A percentile compares a stretch with the other conserved stretches of the same genome.
Conservation (phyloP, 2,888 invertebrate genomes). For the Ptilodon capucinus region DNA sequence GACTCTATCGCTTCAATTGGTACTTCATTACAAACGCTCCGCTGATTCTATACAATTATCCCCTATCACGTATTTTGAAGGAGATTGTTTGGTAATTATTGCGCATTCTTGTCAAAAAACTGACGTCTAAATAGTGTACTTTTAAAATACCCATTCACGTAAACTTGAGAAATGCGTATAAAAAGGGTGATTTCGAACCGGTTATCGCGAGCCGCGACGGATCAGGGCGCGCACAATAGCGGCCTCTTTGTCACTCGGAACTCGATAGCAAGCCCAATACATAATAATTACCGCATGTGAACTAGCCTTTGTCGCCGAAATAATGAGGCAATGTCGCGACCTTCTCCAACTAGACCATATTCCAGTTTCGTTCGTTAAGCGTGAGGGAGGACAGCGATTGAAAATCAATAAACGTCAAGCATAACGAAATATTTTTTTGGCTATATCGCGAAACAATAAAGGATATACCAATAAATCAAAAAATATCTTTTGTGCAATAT, state of each 20-base stretch:
- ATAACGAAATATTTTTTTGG: slow-evolving; percentile 57
- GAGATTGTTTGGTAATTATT: slow-evolving; percentile 14
- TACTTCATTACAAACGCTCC: slow-evolving; percentile 49
- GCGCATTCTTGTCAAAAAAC: slow-evolving; percentile 13
- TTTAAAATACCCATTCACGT: slow-evolving; percentile 40
- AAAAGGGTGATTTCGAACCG: slow-evolving; percentile 63
- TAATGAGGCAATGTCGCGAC: slow-evolving; percentile 68
- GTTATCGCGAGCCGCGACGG: slow-evolving; percentile 48
- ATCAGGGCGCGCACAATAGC: slow-evolving; percentile 55
- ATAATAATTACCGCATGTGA: slow-evolving; percentile 65
- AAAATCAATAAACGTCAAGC: slow-evolving; percentile 58
- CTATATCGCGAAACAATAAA: slow-evolving; percentile 57
- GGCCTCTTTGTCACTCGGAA: slow-evolving; percentile 50
- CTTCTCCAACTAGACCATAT: slow-evolving; percentile 55
- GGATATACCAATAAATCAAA: slow-evolving; percentile 68
- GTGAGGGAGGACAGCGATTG: slow-evolving; percentile 56
- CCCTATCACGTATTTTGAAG: slow-evolving; percentile 42
- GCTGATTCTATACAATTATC: slow-evolving; percentile 55
- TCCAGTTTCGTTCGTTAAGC: slow-evolving; percentile 58
- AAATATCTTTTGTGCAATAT: slow-evolving; percentile 69
- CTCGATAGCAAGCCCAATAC: slow-evolving; percentile 56
- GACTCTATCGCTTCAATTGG: slow-evolving; percentile 34
- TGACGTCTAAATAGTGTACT: slow-evolving; percentile 33
- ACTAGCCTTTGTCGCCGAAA: slow-evolving; percentile 62
- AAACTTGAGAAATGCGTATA: slow-evolving; percentile 47